Percentiles rank a stretch among this genome's conserved stretches.
phyloP scores from a whole-genome alignment of 2,888 invertebrate genomes.

The Noctua comes region DNA sequence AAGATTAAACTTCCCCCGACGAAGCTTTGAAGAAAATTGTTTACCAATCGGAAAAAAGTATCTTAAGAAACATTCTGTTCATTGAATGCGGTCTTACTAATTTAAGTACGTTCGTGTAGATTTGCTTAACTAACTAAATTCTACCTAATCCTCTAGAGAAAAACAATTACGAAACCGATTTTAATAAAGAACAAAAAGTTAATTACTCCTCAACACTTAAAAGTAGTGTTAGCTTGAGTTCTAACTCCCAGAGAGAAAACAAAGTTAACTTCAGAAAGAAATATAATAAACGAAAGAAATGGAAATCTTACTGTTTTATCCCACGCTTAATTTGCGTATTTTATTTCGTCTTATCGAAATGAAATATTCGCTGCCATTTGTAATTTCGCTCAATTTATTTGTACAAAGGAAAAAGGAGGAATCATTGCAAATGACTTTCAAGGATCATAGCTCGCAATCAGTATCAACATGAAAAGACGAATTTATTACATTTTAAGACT shows the following conservation, averaged over 20 bases:
- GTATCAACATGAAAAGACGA: conserved; percentile 26
- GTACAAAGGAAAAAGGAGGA: conserved; percentile 35
- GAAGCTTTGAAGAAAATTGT: conserved; percentile 3
- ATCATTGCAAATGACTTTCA: conserved; percentile 51
- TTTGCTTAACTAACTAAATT: background rate
- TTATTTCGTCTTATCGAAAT: conserved; percentile 44
- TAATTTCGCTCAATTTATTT: conserved; percentile 45
- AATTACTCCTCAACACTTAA: conserved; percentile 13
- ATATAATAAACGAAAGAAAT: conserved; percentile 42
- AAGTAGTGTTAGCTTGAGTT: conserved; percentile 11
- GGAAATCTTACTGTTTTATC: conserved; percentile 44
- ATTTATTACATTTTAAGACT: conserved; percentile 35
- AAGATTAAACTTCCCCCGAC: conserved; percentile 1
- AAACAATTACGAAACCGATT: conserved; percentile 23
- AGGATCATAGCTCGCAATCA: conserved; percentile 43
- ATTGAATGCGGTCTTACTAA: conserved; percentile 6
- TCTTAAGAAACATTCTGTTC: background rate
- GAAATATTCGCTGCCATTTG: conserved; percentile 50
- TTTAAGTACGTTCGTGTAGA: background rate
- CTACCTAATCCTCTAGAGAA: background rate
- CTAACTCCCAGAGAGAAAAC: conserved; percentile 4
- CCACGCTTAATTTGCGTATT: conserved; percentile 53
- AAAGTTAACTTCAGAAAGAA: conserved; percentile 29
- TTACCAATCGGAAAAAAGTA: conserved; percentile 18
- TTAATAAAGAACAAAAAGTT: conserved; percentile 19